Evolutionary conservation across 2,797 vertebrate species (phyloP).

Genomic region (Arrhamphus sclerolepis): DNA sequence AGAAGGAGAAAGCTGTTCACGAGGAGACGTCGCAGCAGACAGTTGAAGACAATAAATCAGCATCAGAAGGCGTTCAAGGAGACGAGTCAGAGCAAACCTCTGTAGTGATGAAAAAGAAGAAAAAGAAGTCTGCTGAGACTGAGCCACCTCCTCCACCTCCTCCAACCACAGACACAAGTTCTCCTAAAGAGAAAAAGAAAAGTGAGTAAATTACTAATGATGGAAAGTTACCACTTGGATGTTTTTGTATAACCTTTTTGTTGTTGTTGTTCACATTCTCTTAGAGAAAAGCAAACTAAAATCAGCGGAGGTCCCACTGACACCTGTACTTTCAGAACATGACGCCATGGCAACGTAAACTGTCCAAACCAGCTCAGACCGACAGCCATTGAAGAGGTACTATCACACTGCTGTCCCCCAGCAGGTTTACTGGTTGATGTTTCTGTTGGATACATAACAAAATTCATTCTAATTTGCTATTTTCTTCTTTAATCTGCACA

Average conservation of each 20-base stretch:
- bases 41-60: not conserved
- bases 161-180: conserved; percentile 14
- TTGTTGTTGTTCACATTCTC: not conserved
- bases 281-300: conserved; percentile 68
- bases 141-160: conserved; percentile 17
- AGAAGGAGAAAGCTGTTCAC: not conserved
- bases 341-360: not conserved
- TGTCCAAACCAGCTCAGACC: conserved; percentile 10
- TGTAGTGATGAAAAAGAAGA: conserved; percentile 5
- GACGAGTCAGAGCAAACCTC: not conserved
- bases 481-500: conserved; percentile 36
- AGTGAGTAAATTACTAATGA: conserved; percentile 58
- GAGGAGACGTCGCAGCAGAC: not conserved
- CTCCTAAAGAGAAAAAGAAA: conserved; percentile 65
- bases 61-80: not conserved
- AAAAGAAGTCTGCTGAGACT: not conserved
- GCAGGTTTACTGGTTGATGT: too few species aligned
- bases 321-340: conserved; percentile 4
- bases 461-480: not conserved
- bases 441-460: not conserved
- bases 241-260: not conserved
- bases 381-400: conserved; percentile 66
- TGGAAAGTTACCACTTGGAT: not conserved
- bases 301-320: conserved; percentile 31
- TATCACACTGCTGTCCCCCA: fast-evolving